These are phyloP conservation scores for Acanthococcus lagerstroemiae DNA, from an alignment of 2,888 invertebrate species.

Conservation along the genomic window DNA sequence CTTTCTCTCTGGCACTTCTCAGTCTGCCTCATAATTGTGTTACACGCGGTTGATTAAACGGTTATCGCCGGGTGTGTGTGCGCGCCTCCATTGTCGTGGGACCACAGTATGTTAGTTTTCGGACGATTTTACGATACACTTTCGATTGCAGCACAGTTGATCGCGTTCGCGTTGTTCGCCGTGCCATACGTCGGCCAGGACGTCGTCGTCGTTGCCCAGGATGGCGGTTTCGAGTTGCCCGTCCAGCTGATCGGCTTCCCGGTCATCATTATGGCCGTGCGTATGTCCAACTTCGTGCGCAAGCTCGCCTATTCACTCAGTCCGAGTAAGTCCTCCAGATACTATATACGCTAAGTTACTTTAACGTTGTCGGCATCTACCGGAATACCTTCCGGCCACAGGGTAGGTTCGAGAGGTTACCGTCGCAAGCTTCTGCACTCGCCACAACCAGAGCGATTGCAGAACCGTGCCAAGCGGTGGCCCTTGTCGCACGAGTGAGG, in stretches of 20 bases:
- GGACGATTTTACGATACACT: not conserved
- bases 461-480: no score
- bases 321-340: slow-evolving; percentile 56
- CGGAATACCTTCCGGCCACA: no score
- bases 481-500: no score
- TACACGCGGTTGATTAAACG: slow-evolving; percentile 7
- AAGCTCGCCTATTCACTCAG: slow-evolving; percentile 70
- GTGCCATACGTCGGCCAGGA: slow-evolving; percentile 24
- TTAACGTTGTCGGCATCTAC: no score
- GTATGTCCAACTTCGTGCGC: slow-evolving; percentile 70
- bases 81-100: no score
- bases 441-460: no score
- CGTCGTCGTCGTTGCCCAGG: slow-evolving; percentile 28
- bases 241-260: slow-evolving; percentile 79
- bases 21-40: not conserved
- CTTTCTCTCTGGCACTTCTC: slow-evolving; percentile 19
- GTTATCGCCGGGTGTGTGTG: not conserved
- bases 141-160: not conserved
- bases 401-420: no score
- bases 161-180: not conserved
- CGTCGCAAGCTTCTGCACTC: no score
- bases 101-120: slow-evolving; percentile 16
- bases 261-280: slow-evolving; percentile 65
- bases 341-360: no score
- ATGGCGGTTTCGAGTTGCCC: slow-evolving; percentile 55